A percentile compares a stretch with the other conserved stretches of the same genome.
phyloP scores from a whole-genome alignment of 1,140 invertebrate species.

The Drosophila pallidifrons region DNA sequence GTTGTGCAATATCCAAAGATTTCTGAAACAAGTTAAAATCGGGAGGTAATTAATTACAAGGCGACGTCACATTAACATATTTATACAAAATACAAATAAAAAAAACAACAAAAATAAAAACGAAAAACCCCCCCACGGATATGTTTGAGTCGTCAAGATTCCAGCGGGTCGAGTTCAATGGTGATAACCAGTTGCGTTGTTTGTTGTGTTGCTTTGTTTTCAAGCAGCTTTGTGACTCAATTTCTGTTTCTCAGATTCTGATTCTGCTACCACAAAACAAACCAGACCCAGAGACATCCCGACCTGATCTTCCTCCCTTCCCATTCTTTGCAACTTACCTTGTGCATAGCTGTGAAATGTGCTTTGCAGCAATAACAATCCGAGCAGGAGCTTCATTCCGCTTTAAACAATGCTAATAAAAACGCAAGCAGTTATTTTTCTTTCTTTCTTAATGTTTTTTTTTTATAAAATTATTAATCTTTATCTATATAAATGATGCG shows the following conservation, averaged over 20 bases:
- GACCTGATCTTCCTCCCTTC: neutral
- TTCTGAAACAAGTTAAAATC: constrained; percentile 40
- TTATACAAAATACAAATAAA: constrained; percentile 1
- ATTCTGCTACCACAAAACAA: neutral
- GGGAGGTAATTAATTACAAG: constrained; percentile 14
- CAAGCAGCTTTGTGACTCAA: constrained; percentile 28
- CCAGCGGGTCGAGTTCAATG: constrained; percentile 67
- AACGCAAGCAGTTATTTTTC: neutral
- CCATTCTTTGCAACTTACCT: constrained; percentile 39
- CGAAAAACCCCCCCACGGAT: constrained; percentile 20
- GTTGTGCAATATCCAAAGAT: constrained; percentile 66
- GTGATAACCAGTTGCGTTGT: constrained; percentile 60
- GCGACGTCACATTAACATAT: neutral
- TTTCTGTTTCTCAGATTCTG: constrained; percentile 9
- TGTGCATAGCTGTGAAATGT: constrained; percentile 35
- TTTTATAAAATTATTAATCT: constrained; percentile 1
- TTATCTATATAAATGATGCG: constrained; percentile 24
- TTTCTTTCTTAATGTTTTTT: neutral
- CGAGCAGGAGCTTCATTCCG: constrained; percentile 39
- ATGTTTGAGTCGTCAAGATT: constrained; percentile 18
- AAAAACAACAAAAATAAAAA: no score
- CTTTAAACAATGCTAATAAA: constrained; percentile 12
- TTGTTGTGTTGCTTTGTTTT: neutral
- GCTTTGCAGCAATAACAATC: constrained; percentile 28
- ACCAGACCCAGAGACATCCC: neutral